Evolutionary conservation across 2,797 vertebrate species (phyloP).

Genomic region (Macropodus opercularis): DNA sequence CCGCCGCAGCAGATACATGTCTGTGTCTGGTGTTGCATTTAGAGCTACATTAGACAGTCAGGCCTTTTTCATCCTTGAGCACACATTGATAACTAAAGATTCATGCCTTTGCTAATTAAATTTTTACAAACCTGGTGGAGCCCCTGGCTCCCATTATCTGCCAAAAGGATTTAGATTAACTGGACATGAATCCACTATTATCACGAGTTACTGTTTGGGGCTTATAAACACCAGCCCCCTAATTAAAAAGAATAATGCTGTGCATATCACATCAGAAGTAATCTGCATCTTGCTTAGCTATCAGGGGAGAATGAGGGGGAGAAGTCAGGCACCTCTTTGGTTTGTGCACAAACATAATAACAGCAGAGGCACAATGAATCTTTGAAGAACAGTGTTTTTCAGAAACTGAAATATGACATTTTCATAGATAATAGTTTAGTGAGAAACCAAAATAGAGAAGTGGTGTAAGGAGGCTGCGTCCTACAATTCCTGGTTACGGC

Average conservation of each 20-base stretch:
- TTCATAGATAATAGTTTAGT: no score
- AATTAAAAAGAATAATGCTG: constrained; percentile 81
- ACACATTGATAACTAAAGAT: constrained; percentile 71
- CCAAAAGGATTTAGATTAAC: constrained; percentile 85
- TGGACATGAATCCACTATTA: constrained; percentile 82
- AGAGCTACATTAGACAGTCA: no score
- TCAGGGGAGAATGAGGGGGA: constrained; percentile 27
- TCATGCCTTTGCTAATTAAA: constrained; percentile 84
- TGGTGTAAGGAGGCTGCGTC: no score
- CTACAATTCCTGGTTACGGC: no score
- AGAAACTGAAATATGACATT: neutral
- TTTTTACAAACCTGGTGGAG: constrained; percentile 81
- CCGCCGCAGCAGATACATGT: neutral
- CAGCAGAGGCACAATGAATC: constrained; percentile 13
- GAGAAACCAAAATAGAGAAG: no score
- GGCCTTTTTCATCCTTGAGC: constrained; percentile 65
- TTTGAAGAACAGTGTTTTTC: neutral
- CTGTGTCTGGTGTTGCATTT: constrained; percentile 29
- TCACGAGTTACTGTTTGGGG: constrained; percentile 75
- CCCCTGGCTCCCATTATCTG: constrained; percentile 80
- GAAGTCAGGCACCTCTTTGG: constrained; percentile 44
- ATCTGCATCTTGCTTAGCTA: constrained; percentile 61
- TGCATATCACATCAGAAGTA: constrained; percentile 63
- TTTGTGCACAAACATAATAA: constrained; percentile 26
- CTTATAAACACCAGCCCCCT: constrained; percentile 76